phyloP scores from a whole-genome alignment of 2,888 invertebrate species.

The Hyalella azteca region DNA sequence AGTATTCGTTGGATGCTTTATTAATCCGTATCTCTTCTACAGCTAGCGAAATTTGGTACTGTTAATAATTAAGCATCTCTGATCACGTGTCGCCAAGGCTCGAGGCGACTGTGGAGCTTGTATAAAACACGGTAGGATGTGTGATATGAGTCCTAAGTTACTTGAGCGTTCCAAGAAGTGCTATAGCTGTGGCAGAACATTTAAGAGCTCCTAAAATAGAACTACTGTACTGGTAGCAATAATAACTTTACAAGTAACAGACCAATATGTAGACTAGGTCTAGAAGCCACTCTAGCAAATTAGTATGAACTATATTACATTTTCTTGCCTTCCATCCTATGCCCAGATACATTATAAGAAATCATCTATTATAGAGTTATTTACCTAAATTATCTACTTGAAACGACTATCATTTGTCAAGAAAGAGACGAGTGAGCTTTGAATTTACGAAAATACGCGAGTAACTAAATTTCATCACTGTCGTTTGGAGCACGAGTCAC shows the following conservation, averaged over 20 bases:
- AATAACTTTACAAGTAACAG: constrained; percentile 30
- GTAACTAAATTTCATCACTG: not conserved
- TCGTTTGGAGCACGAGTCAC: too few relatives aligned
- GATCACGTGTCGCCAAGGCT: not conserved
- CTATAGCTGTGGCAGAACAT: constrained; percentile 29
- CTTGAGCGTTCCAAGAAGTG: constrained; percentile 30
- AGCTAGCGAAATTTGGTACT: constrained; percentile 29
- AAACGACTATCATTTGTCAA: constrained; percentile 25
- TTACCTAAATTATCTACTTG: constrained; percentile 18
- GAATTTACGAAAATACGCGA: not conserved
- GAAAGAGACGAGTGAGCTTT: constrained; percentile 30
- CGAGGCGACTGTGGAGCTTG: not conserved
- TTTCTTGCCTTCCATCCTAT: constrained; percentile 5
- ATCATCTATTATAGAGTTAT: constrained; percentile 23
- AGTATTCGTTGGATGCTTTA: constrained; percentile 7
- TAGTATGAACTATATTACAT: constrained; percentile 19
- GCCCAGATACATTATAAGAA: constrained; percentile 30
- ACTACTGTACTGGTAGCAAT: constrained; percentile 27
- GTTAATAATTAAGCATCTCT: not conserved
- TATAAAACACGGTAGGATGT: constrained; percentile 16
- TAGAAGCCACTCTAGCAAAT: constrained; percentile 34
- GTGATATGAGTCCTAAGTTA: constrained; percentile 29
- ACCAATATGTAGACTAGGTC: constrained; percentile 32
- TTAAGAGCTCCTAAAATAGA: constrained; percentile 14
- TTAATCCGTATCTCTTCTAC: constrained; percentile 11